Evolutionary conservation across 1,140 invertebrate species (phyloP).

Genomic region (Cyrtorhinus lividipennis): DNA sequence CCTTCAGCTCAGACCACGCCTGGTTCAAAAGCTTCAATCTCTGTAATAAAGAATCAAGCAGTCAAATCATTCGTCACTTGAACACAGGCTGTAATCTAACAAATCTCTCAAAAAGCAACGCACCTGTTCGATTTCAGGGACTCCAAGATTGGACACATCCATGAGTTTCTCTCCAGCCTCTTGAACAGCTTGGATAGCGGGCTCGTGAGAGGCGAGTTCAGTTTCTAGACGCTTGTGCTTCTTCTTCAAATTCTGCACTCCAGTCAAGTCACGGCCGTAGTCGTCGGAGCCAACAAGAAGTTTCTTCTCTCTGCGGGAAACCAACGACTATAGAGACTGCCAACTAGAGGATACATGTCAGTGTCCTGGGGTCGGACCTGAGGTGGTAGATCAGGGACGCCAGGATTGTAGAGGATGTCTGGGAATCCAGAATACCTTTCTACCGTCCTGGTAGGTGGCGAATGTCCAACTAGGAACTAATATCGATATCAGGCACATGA

Average conservation of each 20-base stretch:
- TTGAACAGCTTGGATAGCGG: constrained; percentile 91
- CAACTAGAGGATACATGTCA: too few species aligned
- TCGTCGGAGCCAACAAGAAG: constrained; percentile 93
- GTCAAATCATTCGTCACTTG: not conserved
- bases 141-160: constrained; percentile 91
- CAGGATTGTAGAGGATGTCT: too few species aligned
- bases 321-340: too few species aligned
- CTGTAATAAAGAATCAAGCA: constrained; percentile 31
- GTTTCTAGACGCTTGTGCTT: constrained; percentile 96
- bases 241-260: constrained; percentile 95
- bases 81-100: too few species aligned
- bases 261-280: constrained; percentile 93
- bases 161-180: constrained; percentile 93
- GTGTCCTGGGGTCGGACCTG: too few species aligned
- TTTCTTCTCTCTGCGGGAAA: constrained; percentile 88
- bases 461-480: too few species aligned
- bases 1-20: constrained; percentile 83
- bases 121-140: constrained; percentile 77
- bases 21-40: constrained; percentile 66
- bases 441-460: too few species aligned
- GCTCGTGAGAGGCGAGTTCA: constrained; percentile 90
- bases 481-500: too few species aligned
- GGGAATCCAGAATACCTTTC: too few species aligned
- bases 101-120: not conserved
- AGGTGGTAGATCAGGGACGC: too few species aligned